These are phyloP conservation scores for Cyprinodon variegatus DNA, from an alignment of 2,113 vertebrate genomes.

Conservation along the genomic window DNA sequence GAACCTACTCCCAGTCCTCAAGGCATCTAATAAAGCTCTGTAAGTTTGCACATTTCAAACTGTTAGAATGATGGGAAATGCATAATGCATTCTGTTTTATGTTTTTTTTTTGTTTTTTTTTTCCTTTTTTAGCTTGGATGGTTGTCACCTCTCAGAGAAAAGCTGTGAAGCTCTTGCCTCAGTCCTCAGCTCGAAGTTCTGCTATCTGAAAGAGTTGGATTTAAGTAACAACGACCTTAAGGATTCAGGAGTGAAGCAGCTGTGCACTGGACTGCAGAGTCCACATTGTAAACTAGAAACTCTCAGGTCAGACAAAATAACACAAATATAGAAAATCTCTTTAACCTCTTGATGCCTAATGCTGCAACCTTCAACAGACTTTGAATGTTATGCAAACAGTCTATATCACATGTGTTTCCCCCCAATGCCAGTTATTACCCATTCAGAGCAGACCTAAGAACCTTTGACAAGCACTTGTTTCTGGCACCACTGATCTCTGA, in stretches of 20 bases:
- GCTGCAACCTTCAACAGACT: too few species aligned
- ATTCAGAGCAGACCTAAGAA: too few species aligned
- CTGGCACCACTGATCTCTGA: too few species aligned
- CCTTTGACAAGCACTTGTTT: too few species aligned
- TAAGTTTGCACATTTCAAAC: not conserved
- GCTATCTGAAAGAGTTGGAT: conserved; percentile 10
- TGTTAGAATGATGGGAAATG: not conserved
- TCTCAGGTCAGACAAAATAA: conserved; percentile 13
- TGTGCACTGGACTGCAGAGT: conserved; percentile 3
- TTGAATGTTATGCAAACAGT: too few species aligned
- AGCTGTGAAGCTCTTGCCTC: conserved; percentile 17
- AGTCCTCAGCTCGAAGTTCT: conserved; percentile 13
- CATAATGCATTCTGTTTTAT: not conserved
- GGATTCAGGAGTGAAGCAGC: not conserved
- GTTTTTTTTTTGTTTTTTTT: not conserved
- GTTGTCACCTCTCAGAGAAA: conserved; percentile 9
- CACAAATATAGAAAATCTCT: not conserved
- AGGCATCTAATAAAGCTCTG: conserved; percentile 16
- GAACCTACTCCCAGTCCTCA: not conserved
- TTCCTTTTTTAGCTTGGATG: conserved; percentile 7
- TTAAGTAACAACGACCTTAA: conserved; percentile 23
- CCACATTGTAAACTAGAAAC: not conserved
- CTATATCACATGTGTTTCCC: not conserved
- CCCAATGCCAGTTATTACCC: too few species aligned
- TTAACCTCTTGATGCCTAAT: not conserved